Evolutionary conservation across 2,888 invertebrate genomes (phyloP), one percentile per base, ranked within the genome.

Genomic region (Heliconius sara): DNA sequence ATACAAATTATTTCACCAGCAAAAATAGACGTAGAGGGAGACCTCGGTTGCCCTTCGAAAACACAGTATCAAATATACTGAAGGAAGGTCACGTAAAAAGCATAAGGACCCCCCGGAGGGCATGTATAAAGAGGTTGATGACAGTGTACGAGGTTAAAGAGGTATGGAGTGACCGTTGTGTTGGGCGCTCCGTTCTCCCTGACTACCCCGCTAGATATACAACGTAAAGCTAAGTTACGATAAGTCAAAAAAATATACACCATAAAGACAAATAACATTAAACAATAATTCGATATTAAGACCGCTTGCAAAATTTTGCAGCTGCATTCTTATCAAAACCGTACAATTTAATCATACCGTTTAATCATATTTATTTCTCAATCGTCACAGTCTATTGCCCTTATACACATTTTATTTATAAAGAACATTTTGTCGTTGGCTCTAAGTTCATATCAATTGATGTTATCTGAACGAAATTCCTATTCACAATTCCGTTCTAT

Each of bases 401-500:
- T 27, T 65, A 70, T 63, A 70, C 71, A 34, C 34, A 34, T 43
- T 39, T 39, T 39, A 39, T 39, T 39, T 30, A 47, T 25, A 43
- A 71, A 25, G 22, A 13, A n/a, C 22, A 67, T 13, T 65, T 60
- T 27, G 47, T 52, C 47, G 30, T 52, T 19, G 52, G 30, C 27
- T 67, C 30, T 66, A 22, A 19, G 57, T 71, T 47, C 65, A 57
- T 63, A 77, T 79, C 77, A 68, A 82, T 79, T 78, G 85, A 85
- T 86, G 79, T 76, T 82, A 85, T 86, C 83, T 85, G 81, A 87
- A 85, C 86, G 85, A 84, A 84, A 87, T 85, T 85, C 85, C 85
- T 76, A 72, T 72, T 81, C 79, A 79, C 82, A 84, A 84, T 82
- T 83, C 86, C 85, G 85, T 88, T 87, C 85, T 87, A 75, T 43